Evolutionary conservation across 2,888 invertebrate species (phyloP), one percentile per base, ranked within the genome.

Genomic region (Drosophila diplacantha): DNA sequence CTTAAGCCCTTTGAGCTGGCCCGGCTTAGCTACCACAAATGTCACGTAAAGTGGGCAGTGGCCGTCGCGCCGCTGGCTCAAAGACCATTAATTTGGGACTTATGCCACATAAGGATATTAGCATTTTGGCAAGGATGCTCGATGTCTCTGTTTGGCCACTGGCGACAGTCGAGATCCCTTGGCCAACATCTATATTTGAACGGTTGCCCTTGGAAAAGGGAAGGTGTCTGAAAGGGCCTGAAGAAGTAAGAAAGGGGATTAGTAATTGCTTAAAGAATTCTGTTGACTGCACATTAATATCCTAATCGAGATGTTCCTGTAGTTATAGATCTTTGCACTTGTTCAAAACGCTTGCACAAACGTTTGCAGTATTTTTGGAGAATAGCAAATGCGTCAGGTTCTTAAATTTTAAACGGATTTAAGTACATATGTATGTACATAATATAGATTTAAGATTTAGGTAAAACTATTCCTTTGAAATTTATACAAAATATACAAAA

Each of bases 21-120:
- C 50, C 32, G 81, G 75, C 71, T 81, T 79, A 79, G 74, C 79
- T 72, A 73, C 79, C 69, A 60, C 67, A 77, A 75, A 75, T 81
- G 74, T 77, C 82, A 82, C 72, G 68, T 70, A 75, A 77, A 75
- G 80, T 80, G 77, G 77, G 81, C 80, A 65, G 79, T 59, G 61
- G 32, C 65, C 55, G 65, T 37, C 39, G 54, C 64, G 54, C 56
- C 54, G 63, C 26, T 37, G 35, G 52, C 72, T 74, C 62, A 77
- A 70, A 71, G 63, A 73, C 71, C 83, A 82, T 83, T 82, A 83
- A 80, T 80, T 75, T 75, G 49, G 53, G 62, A 72, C 78, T 83
- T 82, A 80, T 73, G 75, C 69, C 75, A 75, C 71, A 69, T 71
- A 68, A 69, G 67, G 60, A 69, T 54, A 64, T 67, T 71, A 64